Evolutionary conservation across 1,140 invertebrate genomes (phyloP).

Genomic region (Nixonia krombeini): DNA sequence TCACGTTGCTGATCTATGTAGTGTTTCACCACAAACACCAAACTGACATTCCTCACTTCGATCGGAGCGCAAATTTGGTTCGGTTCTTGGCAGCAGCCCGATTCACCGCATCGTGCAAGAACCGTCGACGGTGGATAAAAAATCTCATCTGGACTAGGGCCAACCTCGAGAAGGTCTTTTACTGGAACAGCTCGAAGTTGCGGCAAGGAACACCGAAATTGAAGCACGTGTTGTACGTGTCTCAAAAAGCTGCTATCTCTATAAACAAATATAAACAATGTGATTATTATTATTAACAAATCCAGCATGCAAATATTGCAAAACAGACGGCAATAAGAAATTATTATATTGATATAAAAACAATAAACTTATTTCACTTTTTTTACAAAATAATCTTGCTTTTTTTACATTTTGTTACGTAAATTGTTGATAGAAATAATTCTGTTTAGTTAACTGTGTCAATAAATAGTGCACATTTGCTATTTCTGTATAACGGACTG

Average conservation of each 20-base stretch:
- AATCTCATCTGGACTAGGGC: conserved; percentile 59
- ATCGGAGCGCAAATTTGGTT: conserved; percentile 59
- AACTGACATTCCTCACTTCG: conserved; percentile 59
- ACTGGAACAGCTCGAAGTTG: conserved; percentile 61
- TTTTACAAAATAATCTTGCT: too few relatives aligned
- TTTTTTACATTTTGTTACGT: too few relatives aligned
- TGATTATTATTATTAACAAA: too few relatives aligned
- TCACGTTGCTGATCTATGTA: conserved; percentile 59
- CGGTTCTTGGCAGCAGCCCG: conserved; percentile 61
- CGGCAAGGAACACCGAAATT: conserved; percentile 60
- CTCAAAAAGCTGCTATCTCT: conserved; percentile 62
- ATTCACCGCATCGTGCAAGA: conserved; percentile 58
- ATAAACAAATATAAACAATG: background rate
- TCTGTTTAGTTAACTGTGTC: too few relatives aligned
- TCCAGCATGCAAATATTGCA: too few relatives aligned
- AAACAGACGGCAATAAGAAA: too few relatives aligned
- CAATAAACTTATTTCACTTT: too few relatives aligned
- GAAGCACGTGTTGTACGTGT: conserved; percentile 61
- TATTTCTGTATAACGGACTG: too few relatives aligned
- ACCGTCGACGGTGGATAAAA: conserved; percentile 67
- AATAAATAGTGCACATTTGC: too few relatives aligned
- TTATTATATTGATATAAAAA: too few relatives aligned
- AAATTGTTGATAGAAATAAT: too few relatives aligned
- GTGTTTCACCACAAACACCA: conserved; percentile 65
- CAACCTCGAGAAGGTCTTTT: conserved; percentile 56